Evolutionary conservation across 2,797 vertebrate species (phyloP), one percentile per base, ranked within the genome.

Genomic region (Enteromius unitaeniatus): DNA sequence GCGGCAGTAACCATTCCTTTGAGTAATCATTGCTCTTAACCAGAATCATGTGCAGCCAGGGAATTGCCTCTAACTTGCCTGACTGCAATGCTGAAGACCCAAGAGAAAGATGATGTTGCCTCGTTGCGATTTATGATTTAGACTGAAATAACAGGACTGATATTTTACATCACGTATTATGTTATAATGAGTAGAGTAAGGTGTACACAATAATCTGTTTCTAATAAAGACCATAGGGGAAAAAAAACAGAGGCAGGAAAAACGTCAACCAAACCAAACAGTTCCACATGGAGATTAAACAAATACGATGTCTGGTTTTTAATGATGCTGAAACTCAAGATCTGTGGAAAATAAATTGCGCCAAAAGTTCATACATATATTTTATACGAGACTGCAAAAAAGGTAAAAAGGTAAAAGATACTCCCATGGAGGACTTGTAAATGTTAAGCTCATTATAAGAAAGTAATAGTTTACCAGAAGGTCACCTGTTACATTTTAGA

Each of bases 11-110:
- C 65, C 26, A 40, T 84, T 83, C 79, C 34, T 10, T 78, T 65
- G 82, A 87, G 81, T 86, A 68, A 89, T 58, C 19, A 65, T 68
- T 69, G 84, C 79, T 87, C 86, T 88, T 69, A 90, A 89, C 68
- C 78, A 86, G n/a, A 77, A 89, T 89, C 84, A 88, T 87, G 84
- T 87, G 88, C 40, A 87, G 53, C 55, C 77, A 79, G 60, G 47
- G 82, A 83, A 78, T 51, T 85, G 49, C 75, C 68, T 79, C 85
- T 80, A 77, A 79, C 31, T 42, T 45, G 31, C 17, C 55, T 82
- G 42, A 37, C 40, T 74, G 80, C 42, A 51, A 65, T 53, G 60
- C 42, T 79, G 13, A 68, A 58, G 7, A 69, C 73, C 23, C 9
- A 69, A 62, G 53, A 58, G 49, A 78, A 69, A 14, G 9, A 68